phyloP scores from a whole-genome alignment of 2,888 invertebrate species.

The Drosophila monieri region DNA sequence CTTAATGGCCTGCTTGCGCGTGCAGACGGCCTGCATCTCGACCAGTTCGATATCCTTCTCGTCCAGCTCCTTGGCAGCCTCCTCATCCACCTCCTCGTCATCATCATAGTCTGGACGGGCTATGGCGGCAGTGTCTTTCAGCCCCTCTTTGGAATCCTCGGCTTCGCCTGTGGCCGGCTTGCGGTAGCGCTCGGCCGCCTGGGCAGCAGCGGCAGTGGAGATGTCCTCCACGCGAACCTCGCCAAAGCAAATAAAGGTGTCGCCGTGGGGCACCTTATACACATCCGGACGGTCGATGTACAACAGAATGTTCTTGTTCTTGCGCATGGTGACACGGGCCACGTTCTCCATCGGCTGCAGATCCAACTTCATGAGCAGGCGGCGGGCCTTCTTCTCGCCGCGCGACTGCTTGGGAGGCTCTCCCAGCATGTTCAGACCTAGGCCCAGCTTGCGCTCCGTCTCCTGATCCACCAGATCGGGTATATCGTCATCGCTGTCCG shows the following conservation, averaged over 20 bases:
- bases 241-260: constrained; percentile 60
- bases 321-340: constrained; percentile 61
- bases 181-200: constrained; percentile 55
- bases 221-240: constrained; percentile 56
- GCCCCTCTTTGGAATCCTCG: neutral
- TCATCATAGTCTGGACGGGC: constrained; percentile 4
- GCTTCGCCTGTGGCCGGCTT: neutral
- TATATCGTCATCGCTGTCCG: constrained; percentile 40
- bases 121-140: fast-evolving
- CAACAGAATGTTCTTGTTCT: constrained; percentile 53
- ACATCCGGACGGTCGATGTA: constrained; percentile 64
- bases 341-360: constrained; percentile 53
- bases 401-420: constrained; percentile 35
- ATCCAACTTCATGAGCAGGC: constrained; percentile 57
- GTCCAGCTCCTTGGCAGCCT: constrained; percentile 34
- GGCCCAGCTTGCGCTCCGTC: neutral
- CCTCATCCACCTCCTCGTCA: constrained; percentile 14
- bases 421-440: too few relatives aligned
- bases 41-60: constrained; percentile 64
- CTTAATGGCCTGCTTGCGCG: constrained; percentile 54
- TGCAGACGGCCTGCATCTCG: constrained; percentile 57
- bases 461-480: constrained; percentile 7
- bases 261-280: constrained; percentile 43
- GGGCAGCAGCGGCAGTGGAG: constrained; percentile 36
- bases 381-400: constrained; percentile 67